Evolutionary conservation across 2,888 invertebrate species (phyloP), one percentile per base, ranked within the genome.

Genomic region (Aphrophora alni): DNA sequence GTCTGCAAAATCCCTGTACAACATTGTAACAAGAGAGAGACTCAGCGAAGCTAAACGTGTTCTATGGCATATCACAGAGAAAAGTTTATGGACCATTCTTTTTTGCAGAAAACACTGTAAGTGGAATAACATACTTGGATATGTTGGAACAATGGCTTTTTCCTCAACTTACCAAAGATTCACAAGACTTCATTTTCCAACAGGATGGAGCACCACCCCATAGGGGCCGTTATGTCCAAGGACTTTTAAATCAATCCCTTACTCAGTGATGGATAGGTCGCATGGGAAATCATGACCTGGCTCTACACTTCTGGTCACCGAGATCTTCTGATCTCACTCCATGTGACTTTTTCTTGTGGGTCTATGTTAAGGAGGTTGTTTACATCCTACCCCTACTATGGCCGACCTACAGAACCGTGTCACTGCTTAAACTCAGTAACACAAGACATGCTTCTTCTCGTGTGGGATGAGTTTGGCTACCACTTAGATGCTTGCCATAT

Each of bases 11-110:
- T 26, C 26, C 59, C 1, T 51, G 12, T 44, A 4, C 0, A 38
- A 51, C 51, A 75, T 38, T 75, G 25, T 12, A 75, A 44, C 51
- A 75, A 7, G 51, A 75, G 21, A 24, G 75, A 75, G 75, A 75
- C 25, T 75, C 75, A 14, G 0, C 75, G 12, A 75, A 75, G 51
- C 1, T 75, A 24, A 75, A 75, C 25, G 75, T 26, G 27, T 75
- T 75, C 25, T 24, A 24, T 24, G 75, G 25, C 75, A 14, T 75
- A 44, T 24, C 44, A 17, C 10, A 10, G 8, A 27, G 27, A 75
- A 75, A 75, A 26, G 38, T 44, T 51, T 44, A 75, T 75, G 51
- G 3, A 27, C 44, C 26, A 51, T 51, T n/a, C n/a, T n/a, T n/a
- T n/a, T n/a, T n/a, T n/a, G n/a, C n/a, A n/a, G n/a, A n/a, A n/a